Percentiles rank a stretch among this genome's conserved stretches.
Evolutionary conservation across 2,888 invertebrate genomes (phyloP).

Genomic region (Stenchaetothrips biformis): DNA sequence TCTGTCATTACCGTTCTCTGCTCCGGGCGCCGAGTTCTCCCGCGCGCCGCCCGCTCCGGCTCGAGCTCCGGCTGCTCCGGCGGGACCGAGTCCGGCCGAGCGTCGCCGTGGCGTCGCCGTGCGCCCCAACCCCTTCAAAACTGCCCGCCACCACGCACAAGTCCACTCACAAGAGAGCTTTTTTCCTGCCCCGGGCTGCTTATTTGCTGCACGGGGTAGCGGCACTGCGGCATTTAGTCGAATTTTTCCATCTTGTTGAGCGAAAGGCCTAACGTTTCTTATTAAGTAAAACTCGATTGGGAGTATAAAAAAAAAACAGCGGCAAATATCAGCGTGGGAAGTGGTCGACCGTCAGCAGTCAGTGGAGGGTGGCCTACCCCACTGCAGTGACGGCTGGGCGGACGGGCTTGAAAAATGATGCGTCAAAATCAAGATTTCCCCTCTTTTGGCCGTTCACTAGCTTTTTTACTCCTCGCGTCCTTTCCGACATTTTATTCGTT

Average conservation of each 20-base stretch:
- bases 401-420: conserved; percentile 10
- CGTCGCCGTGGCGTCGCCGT: not conserved
- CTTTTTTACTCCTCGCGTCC: not conserved
- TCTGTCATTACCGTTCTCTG: conserved; percentile 4
- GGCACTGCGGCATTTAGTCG: too few species aligned
- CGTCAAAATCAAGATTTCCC: conserved; percentile 20
- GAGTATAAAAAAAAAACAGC: too few species aligned
- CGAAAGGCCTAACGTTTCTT: too few species aligned
- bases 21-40: not conserved
- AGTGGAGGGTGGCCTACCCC: too few species aligned
- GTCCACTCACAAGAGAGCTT: not conserved
- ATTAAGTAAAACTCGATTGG: too few species aligned
- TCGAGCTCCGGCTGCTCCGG: too few species aligned
- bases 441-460: not conserved
- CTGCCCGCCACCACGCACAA: conserved; percentile 7
- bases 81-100: not conserved
- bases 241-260: too few species aligned
- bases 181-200: too few species aligned
- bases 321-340: too few species aligned
- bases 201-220: too few species aligned
- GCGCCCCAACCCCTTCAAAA: not conserved
- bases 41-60: not conserved
- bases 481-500: not conserved
- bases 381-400: not conserved
- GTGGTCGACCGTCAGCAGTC: too few species aligned